phyloP scores from a whole-genome alignment of 2,797 vertebrate species.

The Pseudochirops cupreus region DNA sequence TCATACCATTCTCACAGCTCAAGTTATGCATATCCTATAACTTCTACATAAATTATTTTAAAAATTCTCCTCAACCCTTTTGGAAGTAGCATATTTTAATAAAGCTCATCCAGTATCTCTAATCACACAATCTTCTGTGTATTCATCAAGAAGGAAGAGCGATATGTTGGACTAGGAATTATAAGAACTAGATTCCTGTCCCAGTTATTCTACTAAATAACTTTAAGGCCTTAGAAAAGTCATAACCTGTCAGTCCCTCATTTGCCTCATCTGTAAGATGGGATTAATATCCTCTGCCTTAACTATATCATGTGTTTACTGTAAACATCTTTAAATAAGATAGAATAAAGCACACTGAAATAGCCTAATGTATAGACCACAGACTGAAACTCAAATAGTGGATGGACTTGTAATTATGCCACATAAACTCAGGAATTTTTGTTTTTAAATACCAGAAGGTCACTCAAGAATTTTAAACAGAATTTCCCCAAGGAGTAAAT shows the following conservation, averaged over 20 bases:
- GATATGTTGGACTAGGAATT: not conserved
- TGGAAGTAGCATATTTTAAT: not conserved
- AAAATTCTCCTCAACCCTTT: not conserved
- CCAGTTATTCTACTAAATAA: not conserved
- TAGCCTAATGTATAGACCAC: not conserved
- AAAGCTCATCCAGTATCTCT: not conserved
- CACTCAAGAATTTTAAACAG: not conserved
- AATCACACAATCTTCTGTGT: not conserved
- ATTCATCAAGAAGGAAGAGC: not conserved
- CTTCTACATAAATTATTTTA: not conserved
- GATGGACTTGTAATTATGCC: not conserved
- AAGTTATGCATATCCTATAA: not conserved
- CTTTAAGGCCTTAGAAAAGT: not conserved
- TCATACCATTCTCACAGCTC: constrained; percentile 36
- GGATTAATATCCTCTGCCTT: not conserved
- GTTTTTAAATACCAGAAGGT: not conserved
- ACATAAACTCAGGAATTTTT: not conserved
- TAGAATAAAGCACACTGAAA: not conserved
- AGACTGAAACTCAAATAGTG: not conserved
- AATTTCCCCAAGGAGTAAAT: not conserved
- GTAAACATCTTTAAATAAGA: not conserved
- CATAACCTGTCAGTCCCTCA: not conserved
- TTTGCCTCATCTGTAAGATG: not conserved
- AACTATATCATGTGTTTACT: not conserved
- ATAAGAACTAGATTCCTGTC: not conserved